phyloP scores from a whole-genome alignment of 2,113 vertebrate genomes.

The Miniopterus natalensis region DNA sequence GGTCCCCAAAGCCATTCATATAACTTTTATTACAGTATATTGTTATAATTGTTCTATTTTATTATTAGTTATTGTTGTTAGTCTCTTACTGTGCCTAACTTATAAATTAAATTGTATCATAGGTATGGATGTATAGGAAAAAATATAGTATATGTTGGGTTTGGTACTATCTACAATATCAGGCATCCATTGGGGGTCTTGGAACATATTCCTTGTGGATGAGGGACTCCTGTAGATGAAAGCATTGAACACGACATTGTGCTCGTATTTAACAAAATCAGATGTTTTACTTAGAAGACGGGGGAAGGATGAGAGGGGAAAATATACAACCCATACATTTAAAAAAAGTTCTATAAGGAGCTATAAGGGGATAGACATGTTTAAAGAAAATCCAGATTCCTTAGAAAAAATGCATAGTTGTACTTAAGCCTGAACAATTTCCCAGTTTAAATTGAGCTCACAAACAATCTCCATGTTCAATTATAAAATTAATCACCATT shows the following conservation, averaged over 20 bases:
- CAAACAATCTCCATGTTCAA: conserved; percentile 22
- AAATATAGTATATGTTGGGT: not conserved
- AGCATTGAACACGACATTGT: not conserved
- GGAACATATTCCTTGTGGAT: not conserved
- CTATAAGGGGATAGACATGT: not conserved
- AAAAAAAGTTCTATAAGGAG: not conserved
- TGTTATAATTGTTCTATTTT: not conserved
- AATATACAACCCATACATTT: not conserved
- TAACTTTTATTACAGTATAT: not conserved
- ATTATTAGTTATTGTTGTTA: not conserved
- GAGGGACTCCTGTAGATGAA: not conserved
- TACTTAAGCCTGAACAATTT: not conserved
- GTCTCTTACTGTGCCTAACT: not conserved
- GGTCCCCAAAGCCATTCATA: too few species aligned
- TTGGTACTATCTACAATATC: not conserved
- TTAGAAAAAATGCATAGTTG: conserved; percentile 16
- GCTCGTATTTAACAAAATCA: not conserved
- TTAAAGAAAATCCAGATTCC: not conserved
- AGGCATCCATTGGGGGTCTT: not conserved
- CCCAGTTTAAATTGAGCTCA: not conserved
- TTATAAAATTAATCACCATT: not conserved
- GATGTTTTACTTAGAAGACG: not conserved
- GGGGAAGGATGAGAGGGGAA: not conserved
- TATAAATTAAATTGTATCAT: not conserved
- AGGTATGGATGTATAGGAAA: not conserved